phyloP scores from a whole-genome alignment of 2,797 vertebrate species.

The Heterohyrax brucei region DNA sequence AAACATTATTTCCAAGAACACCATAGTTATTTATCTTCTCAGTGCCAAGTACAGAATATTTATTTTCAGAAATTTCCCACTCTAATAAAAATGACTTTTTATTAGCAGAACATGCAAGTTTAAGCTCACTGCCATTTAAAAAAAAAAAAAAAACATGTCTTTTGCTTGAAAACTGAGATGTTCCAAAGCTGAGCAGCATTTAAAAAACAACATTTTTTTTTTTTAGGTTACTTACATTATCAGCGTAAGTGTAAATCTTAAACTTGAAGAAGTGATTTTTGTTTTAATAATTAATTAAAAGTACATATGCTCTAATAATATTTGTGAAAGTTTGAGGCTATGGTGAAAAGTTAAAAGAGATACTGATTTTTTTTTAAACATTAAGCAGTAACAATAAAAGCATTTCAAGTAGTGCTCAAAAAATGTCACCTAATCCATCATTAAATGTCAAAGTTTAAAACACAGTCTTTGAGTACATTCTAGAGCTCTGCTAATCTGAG shows the following conservation, averaged over 20 bases:
- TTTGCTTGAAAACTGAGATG: background rate
- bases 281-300: slow-evolving; percentile 49
- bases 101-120: background rate
- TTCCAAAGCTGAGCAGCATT: background rate
- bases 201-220: background rate
- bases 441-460: background rate
- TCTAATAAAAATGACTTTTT: slow-evolving; percentile 45
- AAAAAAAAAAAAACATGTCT: background rate
- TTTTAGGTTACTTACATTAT: background rate
- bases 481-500: background rate
- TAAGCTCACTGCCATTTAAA: background rate
- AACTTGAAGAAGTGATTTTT: background rate
- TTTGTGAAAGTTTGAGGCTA: background rate
- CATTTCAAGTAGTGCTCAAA: background rate
- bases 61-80: background rate
- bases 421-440: background rate
- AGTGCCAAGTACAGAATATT: background rate
- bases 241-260: background rate
- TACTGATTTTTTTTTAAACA: background rate
- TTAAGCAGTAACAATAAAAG: background rate
- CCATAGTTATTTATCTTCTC: background rate
- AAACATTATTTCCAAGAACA: background rate
- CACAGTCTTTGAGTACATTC: background rate
- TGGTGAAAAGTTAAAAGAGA: background rate
- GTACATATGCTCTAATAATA: background rate